Evolutionary conservation across 2,113 vertebrate genomes (phyloP), one percentile per base, ranked within the genome.

Genomic region (Gambusia affinis): DNA sequence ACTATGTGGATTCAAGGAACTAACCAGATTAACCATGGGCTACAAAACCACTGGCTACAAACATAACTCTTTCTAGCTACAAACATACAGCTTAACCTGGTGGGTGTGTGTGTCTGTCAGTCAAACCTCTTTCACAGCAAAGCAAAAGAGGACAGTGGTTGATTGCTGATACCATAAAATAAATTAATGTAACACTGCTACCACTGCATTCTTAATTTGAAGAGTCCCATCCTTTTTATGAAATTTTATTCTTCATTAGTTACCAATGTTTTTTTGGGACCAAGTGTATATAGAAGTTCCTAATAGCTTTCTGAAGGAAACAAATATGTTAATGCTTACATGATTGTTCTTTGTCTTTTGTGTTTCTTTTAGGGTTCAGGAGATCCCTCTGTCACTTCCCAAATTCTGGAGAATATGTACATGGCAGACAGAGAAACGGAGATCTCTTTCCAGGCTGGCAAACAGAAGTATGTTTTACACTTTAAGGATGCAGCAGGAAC

Each of bases 321-420:
- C 51, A 57, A 57, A 57, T 57, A 57, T 57, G 10, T 57, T 57
- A 57, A 57, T 10, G 8, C 51, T 24, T n/a, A n/a, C 17, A 24
- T n/a, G 24, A 57, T 57, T 22, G 33, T 27, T 67, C 33, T 27
- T 39, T 44, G 12, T 3, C 78, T 51, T 37, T 65, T 22, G 73
- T 57, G 11, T 68, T 57, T 7, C 17, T 24, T 29, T 74, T 8
- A 95, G 93, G 75, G 65, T 31, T 66, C 60, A 0, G 7, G 0
- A 17, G 68, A 79, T 0, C 44, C 81, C 7, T 80, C 89, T 1
- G 3, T 92, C 76, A 88, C 80, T 17, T 94, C 92, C 44, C 64
- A 89, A 44, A 84, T 79, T 37, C 80, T 95, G 77, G 94, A 95
- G 76, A 94, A 91, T 0, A 1, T 80, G 1, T 94, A 87, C 77